Conservation (phyloP, 2,113 vertebrate genomes). For the Archocentrus centrarchus region DNA sequence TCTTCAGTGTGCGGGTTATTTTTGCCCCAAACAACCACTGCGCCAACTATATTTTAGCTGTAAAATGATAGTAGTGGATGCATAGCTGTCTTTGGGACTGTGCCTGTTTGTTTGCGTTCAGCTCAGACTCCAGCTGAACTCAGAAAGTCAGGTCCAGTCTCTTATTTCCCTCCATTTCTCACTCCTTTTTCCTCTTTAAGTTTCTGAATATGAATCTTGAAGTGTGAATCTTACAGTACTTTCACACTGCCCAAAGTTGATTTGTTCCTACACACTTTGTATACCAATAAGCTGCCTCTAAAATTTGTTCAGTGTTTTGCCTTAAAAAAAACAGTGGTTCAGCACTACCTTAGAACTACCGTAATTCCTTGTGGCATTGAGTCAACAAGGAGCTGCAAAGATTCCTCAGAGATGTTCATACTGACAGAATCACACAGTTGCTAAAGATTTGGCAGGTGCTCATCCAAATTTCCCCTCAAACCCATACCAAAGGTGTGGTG, state of each 20-base stretch:
- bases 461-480: too few relatives aligned
- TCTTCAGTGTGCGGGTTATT: not conserved
- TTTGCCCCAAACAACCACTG: conserved; percentile 4
- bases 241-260: not conserved
- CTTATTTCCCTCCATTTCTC: not conserved
- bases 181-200: too few relatives aligned
- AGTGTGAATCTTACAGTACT: not conserved
- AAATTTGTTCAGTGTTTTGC: not conserved
- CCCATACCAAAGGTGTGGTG: too few relatives aligned
- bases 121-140: not conserved
- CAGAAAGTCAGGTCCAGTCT: not conserved
- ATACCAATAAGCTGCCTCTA: not conserved
- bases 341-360: not conserved
- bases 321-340: too few relatives aligned
- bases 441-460: too few relatives aligned
- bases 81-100: not conserved
- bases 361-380: too few relatives aligned
- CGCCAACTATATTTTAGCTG: not conserved
- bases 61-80: not conserved
- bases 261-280: not conserved
- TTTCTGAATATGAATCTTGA: not conserved
- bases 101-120: not conserved
- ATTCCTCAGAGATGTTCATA: too few relatives aligned
- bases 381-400: too few relatives aligned
- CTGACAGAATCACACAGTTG: too few relatives aligned